Evolutionary conservation across 53 echinoderm and acorn worm species (phyloP).

Genomic region (Henricia sp.): DNA sequence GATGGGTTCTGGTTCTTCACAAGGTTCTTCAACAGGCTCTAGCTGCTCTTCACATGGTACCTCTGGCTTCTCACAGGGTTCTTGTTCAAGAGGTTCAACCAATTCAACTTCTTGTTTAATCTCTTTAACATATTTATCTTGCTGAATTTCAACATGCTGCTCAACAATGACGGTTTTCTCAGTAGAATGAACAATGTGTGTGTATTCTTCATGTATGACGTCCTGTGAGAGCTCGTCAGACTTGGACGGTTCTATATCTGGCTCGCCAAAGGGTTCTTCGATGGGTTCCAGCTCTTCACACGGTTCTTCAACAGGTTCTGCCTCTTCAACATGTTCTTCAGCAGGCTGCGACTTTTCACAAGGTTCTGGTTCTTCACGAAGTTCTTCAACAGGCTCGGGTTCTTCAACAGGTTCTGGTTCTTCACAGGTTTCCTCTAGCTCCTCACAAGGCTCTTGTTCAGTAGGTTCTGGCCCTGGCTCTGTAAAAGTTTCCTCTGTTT

Average conservation of each 20-base stretch:
- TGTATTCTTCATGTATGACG: too few relatives aligned
- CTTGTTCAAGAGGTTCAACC: slow-evolving; percentile 47
- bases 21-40: slow-evolving; percentile 4
- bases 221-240: too few relatives aligned
- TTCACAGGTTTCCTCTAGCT: background rate
- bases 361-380: slow-evolving; percentile 25
- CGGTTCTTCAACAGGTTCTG: slow-evolving; percentile 41
- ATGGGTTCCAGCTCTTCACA: background rate
- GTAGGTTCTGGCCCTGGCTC: slow-evolving; percentile 2
- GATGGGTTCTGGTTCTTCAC: slow-evolving; percentile 9
- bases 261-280: too few relatives aligned
- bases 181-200: too few relatives aligned
- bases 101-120: background rate
- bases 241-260: too few relatives aligned
- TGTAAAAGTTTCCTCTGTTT: background rate
- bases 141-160: too few relatives aligned
- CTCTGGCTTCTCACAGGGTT: background rate
- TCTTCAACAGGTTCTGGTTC: slow-evolving; percentile 48
- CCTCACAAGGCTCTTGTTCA: slow-evolving; percentile 31
- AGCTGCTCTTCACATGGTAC: background rate
- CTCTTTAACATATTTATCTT: slow-evolving; percentile 12
- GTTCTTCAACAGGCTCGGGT: slow-evolving; percentile 64
- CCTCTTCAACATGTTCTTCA: slow-evolving; percentile 12
- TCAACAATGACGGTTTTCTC: too few relatives aligned
- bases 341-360: slow-evolving; percentile 15